Evolutionary conservation across 2,113 vertebrate genomes (phyloP).

Genomic region (Hystrix cristata): DNA sequence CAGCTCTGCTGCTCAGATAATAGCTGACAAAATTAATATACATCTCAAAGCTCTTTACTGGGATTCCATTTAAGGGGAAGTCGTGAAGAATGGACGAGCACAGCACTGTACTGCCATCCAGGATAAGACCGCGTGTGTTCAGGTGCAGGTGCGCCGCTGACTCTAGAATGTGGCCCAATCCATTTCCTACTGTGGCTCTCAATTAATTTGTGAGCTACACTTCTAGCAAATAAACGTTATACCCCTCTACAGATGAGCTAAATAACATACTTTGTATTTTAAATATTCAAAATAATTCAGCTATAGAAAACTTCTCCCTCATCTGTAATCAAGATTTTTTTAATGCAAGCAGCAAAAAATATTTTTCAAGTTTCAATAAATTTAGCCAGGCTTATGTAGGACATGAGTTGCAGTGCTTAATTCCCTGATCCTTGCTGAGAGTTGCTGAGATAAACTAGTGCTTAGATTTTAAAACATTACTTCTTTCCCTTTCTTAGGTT

Average conservation of each 20-base stretch:
- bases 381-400: neutral
- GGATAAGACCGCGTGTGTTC: neutral
- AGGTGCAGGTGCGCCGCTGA: neutral
- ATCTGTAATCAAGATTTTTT: slow-evolving; percentile 44
- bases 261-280: neutral
- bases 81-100: neutral
- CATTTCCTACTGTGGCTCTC: neutral
- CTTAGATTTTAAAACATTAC: slow-evolving; percentile 49
- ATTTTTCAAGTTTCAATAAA: slow-evolving; percentile 50
- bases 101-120: neutral
- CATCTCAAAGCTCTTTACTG: neutral
- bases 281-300: slow-evolving; percentile 48
- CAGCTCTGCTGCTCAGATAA: neutral
- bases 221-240: neutral
- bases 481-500: neutral
- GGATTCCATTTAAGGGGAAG: slow-evolving; percentile 1
- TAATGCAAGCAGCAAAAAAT: slow-evolving; percentile 14
- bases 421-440: slow-evolving; percentile 22
- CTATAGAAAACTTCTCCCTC: neutral
- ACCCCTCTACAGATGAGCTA: neutral
- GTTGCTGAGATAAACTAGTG: slow-evolving; percentile 41
- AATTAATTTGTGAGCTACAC: neutral
- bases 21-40: neutral
- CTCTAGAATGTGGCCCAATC: neutral
- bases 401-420: neutral